Evolutionary conservation across 2,797 vertebrate genomes (phyloP), one percentile per base, ranked within the genome.

Genomic region (Mionectes olivaceus): DNA sequence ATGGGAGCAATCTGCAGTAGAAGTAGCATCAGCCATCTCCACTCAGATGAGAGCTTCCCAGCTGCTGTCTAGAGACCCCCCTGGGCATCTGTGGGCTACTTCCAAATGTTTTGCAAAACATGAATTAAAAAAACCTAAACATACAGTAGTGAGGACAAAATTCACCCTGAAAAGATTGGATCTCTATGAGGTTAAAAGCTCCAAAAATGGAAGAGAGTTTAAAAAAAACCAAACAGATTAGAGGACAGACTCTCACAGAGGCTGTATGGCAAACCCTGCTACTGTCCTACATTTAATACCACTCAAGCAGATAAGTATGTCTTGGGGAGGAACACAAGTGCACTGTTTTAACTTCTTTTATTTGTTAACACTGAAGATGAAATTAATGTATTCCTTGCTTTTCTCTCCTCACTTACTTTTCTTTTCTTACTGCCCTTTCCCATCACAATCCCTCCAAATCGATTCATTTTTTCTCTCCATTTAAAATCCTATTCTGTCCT

Each of bases 61-160:
- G 64, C 32, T 35, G 39, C 32, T 0, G 0, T 9, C 25, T 67
- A 33, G 39, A 47, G 41, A 76, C 7, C 17, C 25, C 25, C 21
- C 13, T 41, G 19, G 41, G 21, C 39, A 79, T 11, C 71, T 43
- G 19, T 77, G 67, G 39, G 39, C 37, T 68, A 9, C 53, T 77
- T 81, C 9, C 33, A 77, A 56, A 37, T 23, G 8, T 81, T 83
- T 74, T 55, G 37, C 13, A 64, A 75, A 57, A 77, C 47, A 16
- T 8, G 24, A 69, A 37, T 9, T 14, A 49, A 55, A 56, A 10
- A 1, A 0, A 19, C 22, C n/a, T 44, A 78, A 63, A 33, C 6
- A 19, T 39, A 17, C 35, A 63, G 33, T 1, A 85, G 15, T 9
- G 35, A 60, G 30, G 13, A 53, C 21, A 65, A 75, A 68, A 77